Evolutionary conservation across 2,113 vertebrate species (phyloP).

Genomic region (Ceyx margarethae): DNA sequence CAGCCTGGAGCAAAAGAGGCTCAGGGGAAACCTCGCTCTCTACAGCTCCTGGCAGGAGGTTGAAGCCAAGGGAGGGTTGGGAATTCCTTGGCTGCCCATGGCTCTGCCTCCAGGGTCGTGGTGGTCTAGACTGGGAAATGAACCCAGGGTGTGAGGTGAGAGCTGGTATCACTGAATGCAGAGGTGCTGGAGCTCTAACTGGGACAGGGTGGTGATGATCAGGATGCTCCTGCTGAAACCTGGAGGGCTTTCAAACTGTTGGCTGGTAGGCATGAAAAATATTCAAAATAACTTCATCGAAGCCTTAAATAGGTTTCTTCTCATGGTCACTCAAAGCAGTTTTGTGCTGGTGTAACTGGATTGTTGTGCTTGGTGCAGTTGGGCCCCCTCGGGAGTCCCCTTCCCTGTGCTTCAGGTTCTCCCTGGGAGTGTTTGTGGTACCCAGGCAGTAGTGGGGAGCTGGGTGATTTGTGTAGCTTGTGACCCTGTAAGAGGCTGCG

Average conservation of each 20-base stretch:
- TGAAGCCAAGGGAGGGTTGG: no score
- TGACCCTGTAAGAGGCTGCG: neutral
- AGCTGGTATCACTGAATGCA: neutral
- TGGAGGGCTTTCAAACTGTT: rapidly evolving
- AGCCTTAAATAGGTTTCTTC: neutral
- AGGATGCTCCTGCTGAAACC: neutral
- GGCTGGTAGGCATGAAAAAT: neutral
- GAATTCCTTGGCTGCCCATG: no score
- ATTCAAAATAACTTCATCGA: neutral
- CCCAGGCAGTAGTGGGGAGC: neutral
- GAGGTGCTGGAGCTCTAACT: neutral
- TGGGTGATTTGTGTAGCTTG: neutral
- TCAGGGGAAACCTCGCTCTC: no score
- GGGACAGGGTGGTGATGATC: neutral
- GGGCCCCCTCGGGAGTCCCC: neutral
- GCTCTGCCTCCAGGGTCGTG: neutral
- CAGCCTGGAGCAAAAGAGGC: no score
- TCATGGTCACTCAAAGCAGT: neutral
- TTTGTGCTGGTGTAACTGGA: neutral
- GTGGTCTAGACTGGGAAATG: neutral
- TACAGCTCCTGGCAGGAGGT: no score
- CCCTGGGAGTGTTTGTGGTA: neutral
- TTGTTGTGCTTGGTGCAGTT: rapidly evolving
- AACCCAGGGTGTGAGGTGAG: neutral
- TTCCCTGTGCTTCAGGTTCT: rapidly evolving